These are phyloP conservation scores for Drosophila meridionalis DNA, from an alignment of 2,888 invertebrate species.

Conservation along the genomic window DNA sequence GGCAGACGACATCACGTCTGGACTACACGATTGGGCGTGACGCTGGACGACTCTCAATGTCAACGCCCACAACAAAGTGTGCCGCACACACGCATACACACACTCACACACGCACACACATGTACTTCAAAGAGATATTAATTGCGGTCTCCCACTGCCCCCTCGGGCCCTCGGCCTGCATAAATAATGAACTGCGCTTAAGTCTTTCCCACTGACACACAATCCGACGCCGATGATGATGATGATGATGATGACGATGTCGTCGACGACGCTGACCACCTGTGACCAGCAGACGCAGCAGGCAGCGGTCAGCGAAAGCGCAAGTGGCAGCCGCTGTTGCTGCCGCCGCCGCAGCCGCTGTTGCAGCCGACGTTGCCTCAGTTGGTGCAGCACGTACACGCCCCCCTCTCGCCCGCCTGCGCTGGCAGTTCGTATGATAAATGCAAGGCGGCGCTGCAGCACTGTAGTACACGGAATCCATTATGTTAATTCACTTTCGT, in stretches of 20 bases:
- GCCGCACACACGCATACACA: constrained; percentile 33
- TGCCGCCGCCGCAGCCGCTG: constrained; percentile 4
- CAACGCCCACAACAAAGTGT: constrained; percentile 67
- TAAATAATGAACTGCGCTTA: constrained; percentile 20
- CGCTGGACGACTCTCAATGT: constrained; percentile 62
- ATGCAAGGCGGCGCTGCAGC: constrained; percentile 31
- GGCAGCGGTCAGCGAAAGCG: constrained; percentile 70
- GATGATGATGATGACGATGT: not conserved
- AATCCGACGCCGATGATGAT: constrained; percentile 22
- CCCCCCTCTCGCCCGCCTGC: constrained; percentile 35
- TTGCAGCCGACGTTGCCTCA: not conserved
- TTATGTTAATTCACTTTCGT: constrained; percentile 74
- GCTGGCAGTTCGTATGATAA: constrained; percentile 47
- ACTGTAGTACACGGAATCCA: constrained; percentile 51
- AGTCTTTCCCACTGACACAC: constrained; percentile 29
- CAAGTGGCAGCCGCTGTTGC: constrained; percentile 52
- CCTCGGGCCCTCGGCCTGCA: constrained; percentile 3
- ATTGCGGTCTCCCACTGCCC: constrained; percentile 7
- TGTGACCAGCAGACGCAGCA: constrained; percentile 58
- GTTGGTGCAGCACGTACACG: constrained; percentile 35
- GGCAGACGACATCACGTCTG: constrained; percentile 52
- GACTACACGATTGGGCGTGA: constrained; percentile 30
- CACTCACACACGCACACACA: not conserved
- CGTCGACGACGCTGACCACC: constrained; percentile 53
- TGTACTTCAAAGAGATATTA: constrained; percentile 28